Conservation (phyloP, 2,113 vertebrate genomes). For the Rhabdomys dilectus region DNA sequence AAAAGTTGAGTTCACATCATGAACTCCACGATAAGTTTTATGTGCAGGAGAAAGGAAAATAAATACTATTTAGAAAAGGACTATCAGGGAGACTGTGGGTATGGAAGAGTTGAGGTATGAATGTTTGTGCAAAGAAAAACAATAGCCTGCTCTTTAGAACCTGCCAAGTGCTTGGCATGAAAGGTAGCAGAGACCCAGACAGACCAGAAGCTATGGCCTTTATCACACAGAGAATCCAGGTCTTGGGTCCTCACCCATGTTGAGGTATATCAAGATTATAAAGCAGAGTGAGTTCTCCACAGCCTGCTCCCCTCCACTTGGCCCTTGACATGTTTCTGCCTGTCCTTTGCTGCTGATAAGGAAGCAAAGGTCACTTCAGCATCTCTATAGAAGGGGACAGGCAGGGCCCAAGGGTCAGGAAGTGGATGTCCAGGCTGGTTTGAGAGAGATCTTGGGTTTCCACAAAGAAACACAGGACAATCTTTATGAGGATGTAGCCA, state of each 20-base stretch:
- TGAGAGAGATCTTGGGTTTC: neutral
- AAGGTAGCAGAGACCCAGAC: neutral
- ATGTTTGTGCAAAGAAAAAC: neutral
- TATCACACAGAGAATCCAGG: neutral
- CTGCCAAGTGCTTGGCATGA: neutral
- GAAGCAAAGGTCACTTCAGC: neutral
- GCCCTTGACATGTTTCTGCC: neutral
- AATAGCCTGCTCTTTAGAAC: neutral
- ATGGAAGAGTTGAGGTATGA: neutral
- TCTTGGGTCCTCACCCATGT: neutral
- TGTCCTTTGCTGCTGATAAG: rapidly evolving
- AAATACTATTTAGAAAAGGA: slow-evolving; percentile 51
- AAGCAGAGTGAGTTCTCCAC: neutral
- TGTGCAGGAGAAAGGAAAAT: neutral
- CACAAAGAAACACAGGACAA: neutral
- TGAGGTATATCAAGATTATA: neutral
- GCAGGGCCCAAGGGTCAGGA: no score
- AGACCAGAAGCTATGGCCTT: neutral
- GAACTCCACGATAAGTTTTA: neutral
- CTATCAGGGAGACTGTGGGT: neutral
- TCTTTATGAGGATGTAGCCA: neutral
- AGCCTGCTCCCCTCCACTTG: neutral
- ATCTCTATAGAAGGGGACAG: neutral
- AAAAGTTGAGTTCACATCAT: neutral
- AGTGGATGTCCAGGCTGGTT: neutral